Evolutionary conservation across 1,140 invertebrate species (phyloP).

Genomic region (Drosophila jambulina): DNA sequence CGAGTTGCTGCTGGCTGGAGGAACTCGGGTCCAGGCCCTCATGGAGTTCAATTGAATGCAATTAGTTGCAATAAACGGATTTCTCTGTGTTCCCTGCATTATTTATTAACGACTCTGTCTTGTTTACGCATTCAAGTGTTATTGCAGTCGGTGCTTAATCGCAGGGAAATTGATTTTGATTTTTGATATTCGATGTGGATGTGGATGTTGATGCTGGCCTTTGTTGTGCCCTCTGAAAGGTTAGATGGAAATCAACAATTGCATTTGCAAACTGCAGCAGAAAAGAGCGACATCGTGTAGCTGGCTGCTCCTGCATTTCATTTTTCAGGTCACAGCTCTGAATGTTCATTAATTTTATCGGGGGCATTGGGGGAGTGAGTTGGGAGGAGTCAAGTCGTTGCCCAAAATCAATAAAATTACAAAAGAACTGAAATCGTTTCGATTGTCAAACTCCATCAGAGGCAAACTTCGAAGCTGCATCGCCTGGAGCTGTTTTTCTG

Average conservation of each 20-base stretch:
- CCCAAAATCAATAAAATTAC: conserved; percentile 55
- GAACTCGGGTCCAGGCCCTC: neutral
- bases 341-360: conserved; percentile 76
- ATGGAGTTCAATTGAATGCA: conserved; percentile 61
- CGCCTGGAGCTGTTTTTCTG: conserved; percentile 15
- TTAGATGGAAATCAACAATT: conserved; percentile 33
- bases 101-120: conserved; percentile 52
- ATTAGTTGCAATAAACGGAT: conserved; percentile 70
- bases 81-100: conserved; percentile 44
- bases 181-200: neutral
- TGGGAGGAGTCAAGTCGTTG: conserved; percentile 16
- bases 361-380: neutral
- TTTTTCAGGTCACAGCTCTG: conserved; percentile 65
- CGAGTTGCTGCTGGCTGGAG: conserved; percentile 11
- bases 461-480: conserved; percentile 12
- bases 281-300: conserved; percentile 5
- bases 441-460: conserved; percentile 43
- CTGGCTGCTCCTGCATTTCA: conserved; percentile 20
- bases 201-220: conserved; percentile 8
- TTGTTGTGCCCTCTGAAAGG: neutral
- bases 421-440: conserved; percentile 59
- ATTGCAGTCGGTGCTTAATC: conserved; percentile 38
- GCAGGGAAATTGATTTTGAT: conserved; percentile 63
- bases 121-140: conserved; percentile 39
- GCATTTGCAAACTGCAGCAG: conserved; percentile 38